These are phyloP conservation scores for Branchinecta lynchi DNA, from an alignment of 1,140 invertebrate genomes.

Conservation along the genomic window DNA sequence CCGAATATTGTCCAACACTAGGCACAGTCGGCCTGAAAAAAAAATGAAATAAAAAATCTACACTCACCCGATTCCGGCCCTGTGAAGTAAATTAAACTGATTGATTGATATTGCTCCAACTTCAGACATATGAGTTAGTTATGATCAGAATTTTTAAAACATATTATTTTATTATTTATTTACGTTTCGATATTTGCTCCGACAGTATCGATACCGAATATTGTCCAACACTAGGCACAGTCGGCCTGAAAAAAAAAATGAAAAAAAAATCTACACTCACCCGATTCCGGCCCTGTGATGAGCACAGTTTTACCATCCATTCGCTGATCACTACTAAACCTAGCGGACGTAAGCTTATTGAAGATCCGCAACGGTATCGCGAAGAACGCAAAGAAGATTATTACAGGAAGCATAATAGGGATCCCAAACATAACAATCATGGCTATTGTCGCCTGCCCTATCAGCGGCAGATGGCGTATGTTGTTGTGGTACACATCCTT, in stretches of 20 bases:
- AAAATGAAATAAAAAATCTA: no score
- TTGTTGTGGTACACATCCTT: conserved; percentile 7
- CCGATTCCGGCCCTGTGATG: conserved; percentile 39
- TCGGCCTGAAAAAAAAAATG: background rate
- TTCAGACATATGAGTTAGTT: no score
- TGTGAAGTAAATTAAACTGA: no score
- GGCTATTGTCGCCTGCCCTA: background rate
- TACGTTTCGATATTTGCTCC: no score
- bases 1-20: no score
- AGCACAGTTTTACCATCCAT: conserved; percentile 36
- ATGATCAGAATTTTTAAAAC: no score
- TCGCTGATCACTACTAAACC: background rate
- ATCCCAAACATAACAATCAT: background rate
- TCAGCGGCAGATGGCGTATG: conserved; percentile 7
- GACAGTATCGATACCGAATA: no score
- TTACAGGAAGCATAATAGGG: conserved; percentile 11
- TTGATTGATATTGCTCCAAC: no score
- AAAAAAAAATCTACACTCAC: conserved; percentile 24
- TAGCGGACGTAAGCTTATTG: background rate
- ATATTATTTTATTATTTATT: no score
- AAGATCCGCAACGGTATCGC: background rate
- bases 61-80: no score
- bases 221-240: no score
- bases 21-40: no score
- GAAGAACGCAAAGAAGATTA: conserved; percentile 11